Conservation (phyloP, 2,888 invertebrate genomes). For the Drosophila mettleri region DNA sequence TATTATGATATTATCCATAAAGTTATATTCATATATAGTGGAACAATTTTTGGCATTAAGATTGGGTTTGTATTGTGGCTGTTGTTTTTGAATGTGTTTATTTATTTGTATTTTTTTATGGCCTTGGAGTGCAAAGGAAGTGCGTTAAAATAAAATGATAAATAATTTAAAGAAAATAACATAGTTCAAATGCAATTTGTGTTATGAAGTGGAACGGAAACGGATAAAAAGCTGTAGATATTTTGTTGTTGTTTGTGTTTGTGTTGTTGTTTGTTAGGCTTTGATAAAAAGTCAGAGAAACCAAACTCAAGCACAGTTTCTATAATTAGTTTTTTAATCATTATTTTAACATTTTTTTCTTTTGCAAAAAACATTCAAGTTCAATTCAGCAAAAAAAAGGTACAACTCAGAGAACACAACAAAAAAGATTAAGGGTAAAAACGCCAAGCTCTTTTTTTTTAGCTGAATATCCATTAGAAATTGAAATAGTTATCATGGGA, state of each 20-base stretch:
- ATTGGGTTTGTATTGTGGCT: constrained; percentile 32
- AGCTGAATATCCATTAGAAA: constrained; percentile 3
- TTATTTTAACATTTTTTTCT: constrained; percentile 1
- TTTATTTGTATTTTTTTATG: constrained; percentile 13
- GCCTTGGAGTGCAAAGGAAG: constrained; percentile 50
- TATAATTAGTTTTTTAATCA: constrained; percentile 13
- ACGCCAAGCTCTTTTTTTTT: constrained; percentile 8
- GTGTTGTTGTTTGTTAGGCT: constrained; percentile 45
- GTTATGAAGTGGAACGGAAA: constrained; percentile 43
- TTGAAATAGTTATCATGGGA: not conserved
- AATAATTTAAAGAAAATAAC: constrained; percentile 13
- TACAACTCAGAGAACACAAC: constrained; percentile 28
- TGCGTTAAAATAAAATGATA: constrained; percentile 13
- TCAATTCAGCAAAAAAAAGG: constrained; percentile 24
- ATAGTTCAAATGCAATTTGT: constrained; percentile 37
- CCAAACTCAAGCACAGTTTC: constrained; percentile 36
- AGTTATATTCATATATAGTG: constrained; percentile 31
- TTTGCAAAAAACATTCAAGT: constrained; percentile 41
- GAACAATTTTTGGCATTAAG: constrained; percentile 33
- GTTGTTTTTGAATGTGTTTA: constrained; percentile 21
- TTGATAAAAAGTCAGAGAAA: constrained; percentile 12
- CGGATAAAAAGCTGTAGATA: constrained; percentile 26
- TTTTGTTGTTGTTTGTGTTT: constrained; percentile 23
- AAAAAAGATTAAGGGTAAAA: constrained; percentile 18
- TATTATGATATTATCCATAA: constrained; percentile 28